phyloP scores from a whole-genome alignment of 2,797 vertebrate species.

The Microctenopoma steveboyesi region DNA sequence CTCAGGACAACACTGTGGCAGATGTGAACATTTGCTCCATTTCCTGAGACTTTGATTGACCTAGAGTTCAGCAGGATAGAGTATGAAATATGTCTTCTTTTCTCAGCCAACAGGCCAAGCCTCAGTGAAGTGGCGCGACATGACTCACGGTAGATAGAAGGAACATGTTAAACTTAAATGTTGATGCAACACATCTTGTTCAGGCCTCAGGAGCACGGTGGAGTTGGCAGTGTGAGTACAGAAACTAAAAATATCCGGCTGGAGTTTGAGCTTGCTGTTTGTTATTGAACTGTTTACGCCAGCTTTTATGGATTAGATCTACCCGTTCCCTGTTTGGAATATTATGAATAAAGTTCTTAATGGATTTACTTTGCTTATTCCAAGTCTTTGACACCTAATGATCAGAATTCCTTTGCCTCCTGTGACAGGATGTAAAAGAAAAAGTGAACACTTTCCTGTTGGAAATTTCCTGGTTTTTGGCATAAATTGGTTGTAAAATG shows the following conservation, averaged over 20 bases:
- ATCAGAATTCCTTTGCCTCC: not conserved
- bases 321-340: slow-evolving; percentile 36
- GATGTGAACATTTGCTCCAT: slow-evolving; percentile 22
- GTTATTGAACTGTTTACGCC: slow-evolving; percentile 16
- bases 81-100: slow-evolving; percentile 15
- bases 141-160: slow-evolving; percentile 36
- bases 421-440: not conserved
- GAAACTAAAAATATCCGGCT: not conserved
- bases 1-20: slow-evolving; percentile 33
- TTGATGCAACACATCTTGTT: slow-evolving; percentile 31
- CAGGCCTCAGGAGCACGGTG: slow-evolving; percentile 37
- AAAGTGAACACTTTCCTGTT: too few relatives aligned
- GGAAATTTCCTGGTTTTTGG: too few relatives aligned
- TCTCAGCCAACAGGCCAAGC: slow-evolving; percentile 7
- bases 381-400: not conserved
- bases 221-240: slow-evolving; percentile 3
- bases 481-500: too few relatives aligned
- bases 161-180: slow-evolving; percentile 19
- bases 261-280: slow-evolving; percentile 19
- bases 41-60: slow-evolving; percentile 19
- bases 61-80: slow-evolving; percentile 2
- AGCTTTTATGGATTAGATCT: slow-evolving; percentile 12
- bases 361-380: slow-evolving; percentile 22
- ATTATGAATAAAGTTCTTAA: slow-evolving; percentile 44
- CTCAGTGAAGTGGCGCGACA: slow-evolving; percentile 11